Evolutionary conservation across 1,140 invertebrate genomes (phyloP).

Genomic region (Leptinotarsa defecta): DNA sequence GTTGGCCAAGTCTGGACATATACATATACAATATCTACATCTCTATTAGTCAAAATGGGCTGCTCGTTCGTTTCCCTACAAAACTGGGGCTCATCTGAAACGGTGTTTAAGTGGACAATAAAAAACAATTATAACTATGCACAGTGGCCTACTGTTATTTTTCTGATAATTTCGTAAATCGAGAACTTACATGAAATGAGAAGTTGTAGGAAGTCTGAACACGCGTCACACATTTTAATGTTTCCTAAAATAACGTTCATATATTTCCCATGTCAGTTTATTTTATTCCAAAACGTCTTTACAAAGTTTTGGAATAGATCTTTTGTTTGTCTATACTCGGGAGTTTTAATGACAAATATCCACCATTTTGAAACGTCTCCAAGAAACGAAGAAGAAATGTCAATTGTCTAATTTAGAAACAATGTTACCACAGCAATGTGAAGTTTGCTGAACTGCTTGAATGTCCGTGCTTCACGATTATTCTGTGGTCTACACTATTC

Average conservation of each 20-base stretch:
- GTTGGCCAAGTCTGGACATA: slow-evolving; percentile 56
- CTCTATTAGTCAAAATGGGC: slow-evolving; percentile 49
- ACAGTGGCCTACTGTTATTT: slow-evolving; percentile 1
- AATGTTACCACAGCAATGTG: too few species aligned
- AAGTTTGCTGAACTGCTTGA: too few species aligned
- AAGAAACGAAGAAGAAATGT: not conserved
- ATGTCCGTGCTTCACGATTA: too few species aligned
- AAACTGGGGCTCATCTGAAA: slow-evolving; percentile 54
- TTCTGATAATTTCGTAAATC: slow-evolving; percentile 18
- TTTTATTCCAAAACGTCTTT: slow-evolving; percentile 38
- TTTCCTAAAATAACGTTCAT: slow-evolving; percentile 39
- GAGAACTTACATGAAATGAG: slow-evolving; percentile 71
- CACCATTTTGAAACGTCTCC: slow-evolving; percentile 55
- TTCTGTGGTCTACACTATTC: too few species aligned
- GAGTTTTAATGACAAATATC: slow-evolving; percentile 47
- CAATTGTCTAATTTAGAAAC: not conserved
- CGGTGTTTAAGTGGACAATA: slow-evolving; percentile 14
- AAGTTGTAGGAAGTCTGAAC: slow-evolving; percentile 77
- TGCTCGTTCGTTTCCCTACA: slow-evolving; percentile 51
- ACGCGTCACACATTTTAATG: slow-evolving; percentile 73
- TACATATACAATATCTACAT: slow-evolving; percentile 51
- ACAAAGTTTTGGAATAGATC: slow-evolving; percentile 26
- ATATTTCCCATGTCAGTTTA: slow-evolving; percentile 50
- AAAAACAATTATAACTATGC: slow-evolving; percentile 14
- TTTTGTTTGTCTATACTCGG: slow-evolving; percentile 31